Percentiles rank a stretch among this genome's conserved stretches.
phyloP scores from a whole-genome alignment of 2,888 invertebrate species.

The Ophion obscuratus region DNA sequence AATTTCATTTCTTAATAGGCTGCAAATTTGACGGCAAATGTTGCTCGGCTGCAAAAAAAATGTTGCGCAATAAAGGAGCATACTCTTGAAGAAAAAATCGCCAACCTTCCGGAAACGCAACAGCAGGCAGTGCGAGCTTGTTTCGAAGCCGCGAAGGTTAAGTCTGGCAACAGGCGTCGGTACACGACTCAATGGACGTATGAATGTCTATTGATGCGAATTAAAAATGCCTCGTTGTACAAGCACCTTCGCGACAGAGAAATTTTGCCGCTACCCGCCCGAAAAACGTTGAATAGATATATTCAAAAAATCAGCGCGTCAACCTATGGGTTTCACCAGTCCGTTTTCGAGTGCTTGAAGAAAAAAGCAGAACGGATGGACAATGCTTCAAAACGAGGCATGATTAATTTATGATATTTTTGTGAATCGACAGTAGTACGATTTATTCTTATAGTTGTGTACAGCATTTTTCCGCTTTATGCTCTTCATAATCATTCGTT shows the following conservation, averaged over 20 bases:
- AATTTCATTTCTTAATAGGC: too few relatives aligned
- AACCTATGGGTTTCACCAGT: background rate
- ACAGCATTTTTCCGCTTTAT: background rate
- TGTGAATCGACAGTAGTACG: too few relatives aligned
- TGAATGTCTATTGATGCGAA: background rate
- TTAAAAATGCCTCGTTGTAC: background rate
- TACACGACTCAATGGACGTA: background rate
- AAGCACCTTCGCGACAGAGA: background rate
- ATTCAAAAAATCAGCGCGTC: constrained; percentile 4
- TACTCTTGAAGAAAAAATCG: background rate
- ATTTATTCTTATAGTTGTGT: background rate
- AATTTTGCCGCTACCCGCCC: constrained; percentile 12
- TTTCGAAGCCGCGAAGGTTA: background rate
- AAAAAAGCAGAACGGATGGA: background rate
- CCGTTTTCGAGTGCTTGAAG: constrained; percentile 7
- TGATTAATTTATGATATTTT: background rate
- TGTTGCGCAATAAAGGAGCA: background rate
- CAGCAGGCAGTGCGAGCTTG: background rate
- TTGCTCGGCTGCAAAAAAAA: background rate
- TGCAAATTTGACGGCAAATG: background rate
- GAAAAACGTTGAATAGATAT: constrained; percentile 4
- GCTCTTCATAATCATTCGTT: too few relatives aligned
- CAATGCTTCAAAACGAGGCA: background rate
- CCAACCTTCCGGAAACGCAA: background rate
- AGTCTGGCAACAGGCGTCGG: background rate